Evolutionary conservation across 2,113 vertebrate species (phyloP).

Genomic region (Alligator mississippiensis): DNA sequence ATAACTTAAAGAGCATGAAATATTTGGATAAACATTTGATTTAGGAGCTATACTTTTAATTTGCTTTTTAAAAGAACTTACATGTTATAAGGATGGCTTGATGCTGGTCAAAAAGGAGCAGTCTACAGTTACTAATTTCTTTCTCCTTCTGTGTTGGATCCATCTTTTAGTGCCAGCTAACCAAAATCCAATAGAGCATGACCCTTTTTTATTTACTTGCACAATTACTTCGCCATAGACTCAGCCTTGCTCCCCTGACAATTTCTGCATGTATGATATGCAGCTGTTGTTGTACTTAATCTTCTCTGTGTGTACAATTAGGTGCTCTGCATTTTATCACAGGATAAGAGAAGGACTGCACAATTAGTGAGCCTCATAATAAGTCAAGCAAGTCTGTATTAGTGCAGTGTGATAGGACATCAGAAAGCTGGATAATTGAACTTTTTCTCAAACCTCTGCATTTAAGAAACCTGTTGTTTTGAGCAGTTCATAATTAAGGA

Average conservation of each 20-base stretch:
- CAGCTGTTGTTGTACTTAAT: background rate
- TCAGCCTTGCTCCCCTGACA: background rate
- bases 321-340: background rate
- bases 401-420: background rate
- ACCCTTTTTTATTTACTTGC: background rate
- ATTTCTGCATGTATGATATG: background rate
- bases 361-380: background rate
- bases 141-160: background rate
- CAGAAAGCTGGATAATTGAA: background rate
- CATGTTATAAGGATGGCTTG: background rate
- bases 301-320: background rate
- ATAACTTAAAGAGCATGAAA: background rate
- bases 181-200: background rate
- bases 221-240: background rate
- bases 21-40: background rate
- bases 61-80: background rate
- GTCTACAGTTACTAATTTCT: background rate
- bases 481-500: background rate
- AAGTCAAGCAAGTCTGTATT: background rate
- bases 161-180: background rate
- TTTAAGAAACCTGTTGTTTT: accelerated
- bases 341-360: background rate
- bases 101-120: background rate
- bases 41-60: background rate
- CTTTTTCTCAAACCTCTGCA: background rate